Evolutionary conservation across 1,140 invertebrate species (phyloP), one percentile per base, ranked within the genome.

Genomic region (Apis dorsata): DNA sequence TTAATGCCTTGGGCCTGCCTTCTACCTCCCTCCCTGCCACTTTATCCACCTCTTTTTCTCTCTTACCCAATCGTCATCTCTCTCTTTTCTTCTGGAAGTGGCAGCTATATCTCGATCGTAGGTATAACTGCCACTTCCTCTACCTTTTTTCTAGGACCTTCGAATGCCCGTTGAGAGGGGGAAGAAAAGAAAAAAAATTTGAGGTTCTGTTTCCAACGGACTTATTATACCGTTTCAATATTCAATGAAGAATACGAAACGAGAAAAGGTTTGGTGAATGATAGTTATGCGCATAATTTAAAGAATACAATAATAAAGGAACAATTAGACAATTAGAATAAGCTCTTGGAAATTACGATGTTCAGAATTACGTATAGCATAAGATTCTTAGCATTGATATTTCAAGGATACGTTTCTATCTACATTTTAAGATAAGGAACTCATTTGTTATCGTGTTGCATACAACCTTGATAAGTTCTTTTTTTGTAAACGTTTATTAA

Each of bases 1-100:
- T 88, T 88, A 88, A 88, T 85, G 86, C 83, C 72, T 75, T 63
- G 72, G 66, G 59, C 77, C 53, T 76, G 19, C 60, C 65, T 53
- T 13, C 65, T 8, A 19, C 59, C 66, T 65, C 12, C 44, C 60
- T 15, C 24, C 15, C 62, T 63, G 15, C 19, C 55, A 17, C 55
- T 57, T 63, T 24, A 24, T 63, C 60, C n/a, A 63, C 60, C 15
- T 63, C 62, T 63, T 28, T 60, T 59, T 17, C 44, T 15, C 51
- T 12, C 51, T 13, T 34, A 17, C 63, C 28, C 24, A 10, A n/a
- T 63, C 34, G 34, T 44, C 34, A 44, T 28, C 49, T 63, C 12
- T 34, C 66, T 10, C 21, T 55, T 57, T 55, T 72, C 53, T 34
- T 57, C 28, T 51, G 34, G 34, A 34, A 11, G 12, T 59, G 21